These are phyloP conservation scores for Xestia rhomboidea DNA, from an alignment of 2,888 invertebrate genomes.

Conservation along the genomic window DNA sequence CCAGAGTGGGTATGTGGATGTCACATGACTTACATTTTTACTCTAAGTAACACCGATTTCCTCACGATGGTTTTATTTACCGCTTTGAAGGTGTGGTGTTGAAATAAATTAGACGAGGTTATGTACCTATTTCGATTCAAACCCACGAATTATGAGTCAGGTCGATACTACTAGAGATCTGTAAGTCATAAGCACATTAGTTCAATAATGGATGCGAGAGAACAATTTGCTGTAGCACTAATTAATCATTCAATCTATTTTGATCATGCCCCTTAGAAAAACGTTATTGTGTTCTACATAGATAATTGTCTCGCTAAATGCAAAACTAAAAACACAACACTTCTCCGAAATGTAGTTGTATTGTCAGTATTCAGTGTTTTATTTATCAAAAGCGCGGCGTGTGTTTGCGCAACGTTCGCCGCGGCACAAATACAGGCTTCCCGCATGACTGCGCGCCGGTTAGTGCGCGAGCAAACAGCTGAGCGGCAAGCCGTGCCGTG, in stretches of 20 bases:
- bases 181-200: neutral
- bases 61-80: neutral
- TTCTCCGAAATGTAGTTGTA: neutral
- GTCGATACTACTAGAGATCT: neutral
- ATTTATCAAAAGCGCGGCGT: neutral
- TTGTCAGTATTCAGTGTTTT: neutral
- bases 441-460: slow-evolving; percentile 23
- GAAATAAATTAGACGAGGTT: neutral
- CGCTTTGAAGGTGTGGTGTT: neutral
- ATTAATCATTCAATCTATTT: neutral
- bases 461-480: slow-evolving; percentile 24
- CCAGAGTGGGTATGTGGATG: neutral
- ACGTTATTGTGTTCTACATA: neutral
- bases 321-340: neutral
- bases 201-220: neutral
- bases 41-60: neutral
- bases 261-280: neutral
- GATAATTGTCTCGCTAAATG: neutral
- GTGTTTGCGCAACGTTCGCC: slow-evolving; percentile 14
- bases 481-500: slow-evolving; percentile 21
- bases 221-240: neutral
- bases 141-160: neutral
- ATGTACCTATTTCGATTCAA: neutral
- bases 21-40: neutral
- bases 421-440: slow-evolving; percentile 11